Percentiles rank a stretch among this genome's conserved stretches.
Conservation (phyloP, 2,888 invertebrate species). For the Athalia cordata region DNA sequence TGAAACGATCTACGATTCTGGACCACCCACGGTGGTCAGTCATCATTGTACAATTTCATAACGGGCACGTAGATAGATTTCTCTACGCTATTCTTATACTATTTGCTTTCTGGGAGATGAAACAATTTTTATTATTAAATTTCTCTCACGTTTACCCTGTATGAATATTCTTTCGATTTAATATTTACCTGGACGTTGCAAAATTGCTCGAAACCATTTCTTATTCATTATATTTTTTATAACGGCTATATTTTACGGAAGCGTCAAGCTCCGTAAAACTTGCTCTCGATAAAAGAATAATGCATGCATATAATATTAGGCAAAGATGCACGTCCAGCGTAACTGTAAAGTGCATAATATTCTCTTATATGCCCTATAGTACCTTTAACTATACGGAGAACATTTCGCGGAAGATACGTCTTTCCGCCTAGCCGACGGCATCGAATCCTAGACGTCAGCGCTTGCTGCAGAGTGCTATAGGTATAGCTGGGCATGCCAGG, state of each 20-base stretch:
- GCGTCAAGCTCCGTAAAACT: slow-evolving; percentile 25
- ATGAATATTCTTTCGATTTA: slow-evolving; percentile 5
- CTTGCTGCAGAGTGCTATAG: neutral
- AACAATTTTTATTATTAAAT: no score
- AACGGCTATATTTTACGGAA: neutral
- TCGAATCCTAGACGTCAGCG: slow-evolving; percentile 20
- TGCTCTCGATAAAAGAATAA: slow-evolving; percentile 25
- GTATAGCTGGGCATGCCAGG: slow-evolving; percentile 45
- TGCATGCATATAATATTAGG: neutral
- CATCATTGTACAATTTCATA: slow-evolving; percentile 28
- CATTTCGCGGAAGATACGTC: slow-evolving; percentile 17
- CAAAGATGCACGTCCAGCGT: neutral
- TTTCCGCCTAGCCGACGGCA: slow-evolving; percentile 20
- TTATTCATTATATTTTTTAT: slow-evolving; percentile 14
- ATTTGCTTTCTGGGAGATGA: no score
- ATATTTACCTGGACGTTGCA: neutral
- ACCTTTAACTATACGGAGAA: neutral
- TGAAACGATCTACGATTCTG: slow-evolving; percentile 28
- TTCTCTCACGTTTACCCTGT: neutral
- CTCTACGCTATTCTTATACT: slow-evolving; percentile 4
- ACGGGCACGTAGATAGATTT: slow-evolving; percentile 20
- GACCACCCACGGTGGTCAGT: neutral
- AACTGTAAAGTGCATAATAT: neutral
- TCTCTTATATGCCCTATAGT: neutral
- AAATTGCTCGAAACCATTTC: slow-evolving; percentile 6